Evolutionary conservation across 1,140 invertebrate species (phyloP).

Genomic region (Cardiocondyla obscurior): DNA sequence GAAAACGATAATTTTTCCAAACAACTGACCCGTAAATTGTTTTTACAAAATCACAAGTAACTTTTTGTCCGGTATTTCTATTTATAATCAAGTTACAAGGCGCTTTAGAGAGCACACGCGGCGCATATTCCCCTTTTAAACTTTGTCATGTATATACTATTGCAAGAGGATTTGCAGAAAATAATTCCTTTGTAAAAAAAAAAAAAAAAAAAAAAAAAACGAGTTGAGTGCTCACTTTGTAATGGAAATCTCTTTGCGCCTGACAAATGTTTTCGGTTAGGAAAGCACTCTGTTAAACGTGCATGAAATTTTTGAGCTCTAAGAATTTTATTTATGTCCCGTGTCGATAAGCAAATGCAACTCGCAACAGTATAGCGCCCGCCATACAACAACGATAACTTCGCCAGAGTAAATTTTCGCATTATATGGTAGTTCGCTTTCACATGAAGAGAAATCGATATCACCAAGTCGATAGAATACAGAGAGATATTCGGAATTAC

Average conservation of each 20-base stretch:
- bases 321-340: neutral
- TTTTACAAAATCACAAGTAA: neutral
- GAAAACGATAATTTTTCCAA: neutral
- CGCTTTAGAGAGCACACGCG: neutral
- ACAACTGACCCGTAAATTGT: neutral
- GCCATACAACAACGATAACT: slow-evolving; percentile 7
- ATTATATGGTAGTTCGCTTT: slow-evolving; percentile 32
- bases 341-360: neutral
- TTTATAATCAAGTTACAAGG: slow-evolving; percentile 15
- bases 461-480: slow-evolving; percentile 15
- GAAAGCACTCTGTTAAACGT: neutral
- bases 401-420: slow-evolving; percentile 6
- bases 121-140: neutral
- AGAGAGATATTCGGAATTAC: slow-evolving; percentile 37
- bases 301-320: neutral
- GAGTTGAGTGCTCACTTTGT: neutral
- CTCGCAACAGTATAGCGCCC: neutral
- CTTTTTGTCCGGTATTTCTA: neutral
- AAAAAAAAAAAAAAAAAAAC: too few species aligned
- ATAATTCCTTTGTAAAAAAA: neutral
- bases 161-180: neutral
- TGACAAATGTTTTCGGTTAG: slow-evolving; percentile 8
- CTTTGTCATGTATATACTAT: neutral
- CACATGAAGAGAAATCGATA: slow-evolving; percentile 12
- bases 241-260: neutral